phyloP scores from a whole-genome alignment of 1,140 invertebrate species.

The Scaptomyza montana region DNA sequence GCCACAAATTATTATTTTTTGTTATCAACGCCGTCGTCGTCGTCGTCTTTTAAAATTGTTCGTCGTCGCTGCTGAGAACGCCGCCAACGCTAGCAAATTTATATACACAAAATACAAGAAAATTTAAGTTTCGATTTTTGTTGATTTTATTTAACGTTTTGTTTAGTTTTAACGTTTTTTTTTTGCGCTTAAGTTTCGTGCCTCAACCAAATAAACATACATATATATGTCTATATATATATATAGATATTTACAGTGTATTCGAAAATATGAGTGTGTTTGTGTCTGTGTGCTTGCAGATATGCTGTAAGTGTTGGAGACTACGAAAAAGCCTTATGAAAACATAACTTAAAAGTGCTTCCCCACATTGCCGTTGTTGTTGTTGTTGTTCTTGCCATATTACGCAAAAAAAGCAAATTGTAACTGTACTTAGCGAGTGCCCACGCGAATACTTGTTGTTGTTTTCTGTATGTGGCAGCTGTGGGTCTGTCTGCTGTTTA shows the following conservation, averaged over 20 bases:
- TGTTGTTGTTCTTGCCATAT: slow-evolving; percentile 15
- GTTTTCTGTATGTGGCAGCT: slow-evolving; percentile 10
- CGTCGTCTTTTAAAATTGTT: not conserved
- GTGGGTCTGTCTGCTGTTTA: slow-evolving; percentile 23
- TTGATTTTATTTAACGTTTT: slow-evolving; percentile 9
- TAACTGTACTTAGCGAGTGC: slow-evolving; percentile 43
- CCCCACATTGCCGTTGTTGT: not conserved
- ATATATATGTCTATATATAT: too few species aligned
- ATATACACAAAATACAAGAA: not conserved
- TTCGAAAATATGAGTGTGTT: not conserved
- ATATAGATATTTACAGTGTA: not conserved
- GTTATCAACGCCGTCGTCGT: slow-evolving; percentile 35
- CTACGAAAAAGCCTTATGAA: not conserved
- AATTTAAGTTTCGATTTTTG: slow-evolving; percentile 7
- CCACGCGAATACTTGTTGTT: slow-evolving; percentile 19
- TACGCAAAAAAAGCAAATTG: slow-evolving; percentile 45
- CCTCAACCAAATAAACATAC: not conserved
- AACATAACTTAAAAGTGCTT: not conserved
- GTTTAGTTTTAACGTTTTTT: slow-evolving; percentile 10
- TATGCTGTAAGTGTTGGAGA: not conserved
- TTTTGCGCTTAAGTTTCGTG: too few species aligned
- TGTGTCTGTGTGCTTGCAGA: slow-evolving; percentile 13
- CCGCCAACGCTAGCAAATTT: not conserved
- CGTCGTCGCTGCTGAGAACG: slow-evolving; percentile 4
- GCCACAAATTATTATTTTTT: slow-evolving; percentile 41